Percentiles rank a stretch among this genome's conserved stretches.
Evolutionary conservation across 2,797 vertebrate genomes (phyloP).

Genomic region (Okamejei kenojei): DNA sequence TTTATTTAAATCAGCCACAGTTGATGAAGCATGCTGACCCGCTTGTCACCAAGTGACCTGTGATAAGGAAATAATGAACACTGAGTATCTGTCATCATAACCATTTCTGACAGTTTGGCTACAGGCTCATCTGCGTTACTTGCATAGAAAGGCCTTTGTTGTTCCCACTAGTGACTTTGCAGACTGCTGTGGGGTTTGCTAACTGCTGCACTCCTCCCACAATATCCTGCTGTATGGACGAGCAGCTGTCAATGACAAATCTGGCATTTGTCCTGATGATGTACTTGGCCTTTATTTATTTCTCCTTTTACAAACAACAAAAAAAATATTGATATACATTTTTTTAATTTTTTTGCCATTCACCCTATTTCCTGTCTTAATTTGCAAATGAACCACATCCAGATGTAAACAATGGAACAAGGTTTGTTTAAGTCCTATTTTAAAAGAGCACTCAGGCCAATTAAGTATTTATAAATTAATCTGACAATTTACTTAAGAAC

Average conservation of each 20-base stretch:
- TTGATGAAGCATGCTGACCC: slow-evolving; percentile 82
- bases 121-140: slow-evolving; percentile 89
- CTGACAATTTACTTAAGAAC: slow-evolving; percentile 35
- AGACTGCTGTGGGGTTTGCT: slow-evolving; percentile 61
- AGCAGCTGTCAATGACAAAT: slow-evolving; percentile 66
- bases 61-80: slow-evolving; percentile 98
- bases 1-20: slow-evolving; percentile 62
- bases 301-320: slow-evolving; percentile 36
- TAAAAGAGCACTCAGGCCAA: slow-evolving; percentile 26
- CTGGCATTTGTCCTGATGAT: slow-evolving; percentile 63
- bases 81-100: slow-evolving; percentile 95
- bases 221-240: slow-evolving; percentile 48
- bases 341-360: background rate
- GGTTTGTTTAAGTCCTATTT: background rate
- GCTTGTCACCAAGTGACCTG: slow-evolving; percentile 97
- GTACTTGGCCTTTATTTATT: slow-evolving; percentile 57
- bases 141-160: slow-evolving; percentile 74
- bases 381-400: background rate
- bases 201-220: slow-evolving; percentile 55
- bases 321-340: background rate
- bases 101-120: slow-evolving; percentile 90
- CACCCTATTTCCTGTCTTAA: too few species aligned
- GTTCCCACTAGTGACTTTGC: slow-evolving; percentile 72
- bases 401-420: slow-evolving; percentile 8
- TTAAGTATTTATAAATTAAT: slow-evolving; percentile 35